Evolutionary conservation across 2,888 invertebrate genomes (phyloP), one percentile per base, ranked within the genome.

Genomic region (Alloscopus bannaensis): DNA sequence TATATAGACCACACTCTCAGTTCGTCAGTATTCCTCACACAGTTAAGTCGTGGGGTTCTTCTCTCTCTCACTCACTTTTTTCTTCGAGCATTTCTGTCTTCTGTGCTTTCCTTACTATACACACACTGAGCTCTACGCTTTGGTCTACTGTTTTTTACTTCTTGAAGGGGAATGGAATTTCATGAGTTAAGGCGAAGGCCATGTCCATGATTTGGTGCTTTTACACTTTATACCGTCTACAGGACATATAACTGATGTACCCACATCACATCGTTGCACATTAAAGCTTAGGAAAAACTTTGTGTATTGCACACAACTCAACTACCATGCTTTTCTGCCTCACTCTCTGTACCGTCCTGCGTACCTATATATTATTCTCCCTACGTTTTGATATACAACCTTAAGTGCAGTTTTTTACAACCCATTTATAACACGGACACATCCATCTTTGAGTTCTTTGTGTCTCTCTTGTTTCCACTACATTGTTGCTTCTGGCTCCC

Each of bases 101-200:
- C 62, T 62, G 40, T 16, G 59, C 24, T 36, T 22, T 24, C 24
- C 20, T 3, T n/a, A 22, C 24, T 20, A 22, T 57, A 57, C 57
- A 28, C 29, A 73, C 28, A 22, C 8, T 26, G 28, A 45, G 55
- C 36, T 36, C 31, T 42, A 50, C 4, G 26, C 22, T n/a, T n/a
- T n/a, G n/a, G n/a, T 60, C 50, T 36, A 24, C 62, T 60, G 42
- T 57, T 77, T n/a, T 77, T 77, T 55, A 64, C 59, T 71, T 70
- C 50, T 78, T 71, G 71, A 70, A 80, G 81, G 78, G 81, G 81
- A 81, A 78, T 78, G 72, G 70, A 78, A 78, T 81, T 81, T 81
- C 78, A 71, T 78, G 65, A 59, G 78, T 71, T 71, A 78, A 78
- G 78, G 77, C 77, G 77, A 77, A 77, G 77, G 77, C 77, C 77